Base-by-base conservation (phyloP, 92 coral and sea anemone genomes). In the Desmophyllum pertusum region DNA sequence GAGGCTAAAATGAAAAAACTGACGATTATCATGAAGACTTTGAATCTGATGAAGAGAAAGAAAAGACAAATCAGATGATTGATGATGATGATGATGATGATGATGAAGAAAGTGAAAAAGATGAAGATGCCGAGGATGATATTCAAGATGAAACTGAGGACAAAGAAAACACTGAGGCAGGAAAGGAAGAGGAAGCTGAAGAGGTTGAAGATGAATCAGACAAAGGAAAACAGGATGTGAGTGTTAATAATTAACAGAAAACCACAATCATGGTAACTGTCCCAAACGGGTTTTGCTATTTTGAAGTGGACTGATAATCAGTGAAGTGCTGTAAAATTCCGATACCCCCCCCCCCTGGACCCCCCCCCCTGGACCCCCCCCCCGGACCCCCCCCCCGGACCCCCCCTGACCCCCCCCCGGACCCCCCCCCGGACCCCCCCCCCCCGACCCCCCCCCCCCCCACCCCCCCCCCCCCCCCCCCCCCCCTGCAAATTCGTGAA, bases 1-100 rank as follows among this genome's bases (percentile, higher is more conserved):
- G 88, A 85, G 53, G 81, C 31, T 10, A 75, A 83, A 57, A 31
- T 9, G 72, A 83, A 57, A 85, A 83, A 45, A 45, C 57, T 31
- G 87, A 87, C 13, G 83, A 92, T 27, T 94, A 93, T 71, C 85
- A 86, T 38, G 92, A 91, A 76, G 97, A 90, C 61, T 93, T 92
- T 72, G 92, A 95, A 59, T 77, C 92, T 0, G 95, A 92, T 65
- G 92, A 77, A 67, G 87, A 91, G 73, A 88, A 62, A 43, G 78
- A 90, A 63, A 18, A 30, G 77, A 67, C n/a, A 46, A 80, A 27
- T 39, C 70, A 23, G 86, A 51, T 4, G 90, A 51, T n/a, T n/a
- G n/a, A n/a, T n/a, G n/a, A n/a, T n/a, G 73, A 76, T 18, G 77
- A 81, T 30, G 90, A 51, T 36, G 86, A 85, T 52, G 81, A 74